Conservation (phyloP, 2,888 invertebrate genomes). For the Macropis europaea region DNA sequence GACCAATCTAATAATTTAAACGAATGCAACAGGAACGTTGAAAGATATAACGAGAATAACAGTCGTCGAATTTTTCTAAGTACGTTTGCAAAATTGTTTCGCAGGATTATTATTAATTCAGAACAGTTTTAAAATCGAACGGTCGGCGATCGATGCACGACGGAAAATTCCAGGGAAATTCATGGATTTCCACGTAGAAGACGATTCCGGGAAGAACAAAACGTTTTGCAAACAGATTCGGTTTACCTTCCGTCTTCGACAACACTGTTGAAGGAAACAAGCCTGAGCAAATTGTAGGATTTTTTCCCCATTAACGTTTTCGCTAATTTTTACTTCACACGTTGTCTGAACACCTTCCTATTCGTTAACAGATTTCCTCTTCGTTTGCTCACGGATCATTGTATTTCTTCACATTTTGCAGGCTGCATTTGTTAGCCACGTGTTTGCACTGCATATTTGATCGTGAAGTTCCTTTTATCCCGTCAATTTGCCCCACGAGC, state of each 20-base stretch:
- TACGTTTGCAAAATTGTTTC: no score
- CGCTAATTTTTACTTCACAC: not conserved
- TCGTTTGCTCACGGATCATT: not conserved
- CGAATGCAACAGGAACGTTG: no score
- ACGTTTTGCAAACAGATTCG: not conserved
- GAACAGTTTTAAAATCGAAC: no score
- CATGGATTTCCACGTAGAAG: not conserved
- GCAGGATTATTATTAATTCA: no score
- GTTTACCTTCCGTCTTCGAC: not conserved
- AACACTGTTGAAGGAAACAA: not conserved
- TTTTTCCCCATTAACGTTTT: not conserved
- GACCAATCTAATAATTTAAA: no score
- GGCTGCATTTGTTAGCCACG: not conserved
- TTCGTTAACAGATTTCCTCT: constrained; percentile 7
- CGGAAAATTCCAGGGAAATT: not conserved
- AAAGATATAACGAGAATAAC: no score
- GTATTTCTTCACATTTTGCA: not conserved
- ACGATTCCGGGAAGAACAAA: constrained; percentile 8
- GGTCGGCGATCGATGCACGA: not conserved
- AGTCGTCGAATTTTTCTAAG: no score
- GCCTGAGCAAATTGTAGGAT: not conserved
- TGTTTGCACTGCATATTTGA: not conserved
- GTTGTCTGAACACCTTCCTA: not conserved
- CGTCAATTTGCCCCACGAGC: not conserved
- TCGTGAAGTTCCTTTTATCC: not conserved